phyloP scores from a whole-genome alignment of 1,140 invertebrate genomes.

The Paraescarpia echinospica region DNA sequence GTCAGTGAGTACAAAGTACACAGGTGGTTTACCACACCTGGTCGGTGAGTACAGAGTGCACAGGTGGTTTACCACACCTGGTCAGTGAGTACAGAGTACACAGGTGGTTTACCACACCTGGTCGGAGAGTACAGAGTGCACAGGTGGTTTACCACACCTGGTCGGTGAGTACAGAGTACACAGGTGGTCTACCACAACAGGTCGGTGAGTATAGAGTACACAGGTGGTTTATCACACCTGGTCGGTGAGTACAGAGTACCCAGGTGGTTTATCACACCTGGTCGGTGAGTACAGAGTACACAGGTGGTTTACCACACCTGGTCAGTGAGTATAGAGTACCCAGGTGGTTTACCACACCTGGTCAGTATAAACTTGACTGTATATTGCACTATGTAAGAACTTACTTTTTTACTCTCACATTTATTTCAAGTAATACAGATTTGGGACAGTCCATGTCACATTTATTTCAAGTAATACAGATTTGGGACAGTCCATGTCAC shows the following conservation, averaged over 20 bases:
- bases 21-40: constrained; percentile 31
- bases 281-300: constrained; percentile 21
- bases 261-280: constrained; percentile 15
- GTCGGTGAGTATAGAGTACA: constrained; percentile 36
- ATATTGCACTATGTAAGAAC: constrained; percentile 18
- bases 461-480: too few species aligned
- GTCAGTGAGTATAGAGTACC: constrained; percentile 39
- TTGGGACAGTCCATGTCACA: too few species aligned
- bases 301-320: constrained; percentile 31
- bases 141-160: constrained; percentile 31
- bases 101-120: constrained; percentile 33
- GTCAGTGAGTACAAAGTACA: constrained; percentile 19
- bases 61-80: constrained; percentile 31
- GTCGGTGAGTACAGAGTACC: constrained; percentile 24
- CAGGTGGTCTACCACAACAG: constrained; percentile 31
- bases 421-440: too few species aligned
- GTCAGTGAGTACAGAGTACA: constrained; percentile 38
- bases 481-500: too few species aligned
- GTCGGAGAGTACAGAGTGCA: constrained; percentile 38
- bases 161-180: constrained; percentile 39
- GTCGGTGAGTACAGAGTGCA: constrained; percentile 39
- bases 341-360: constrained; percentile 31
- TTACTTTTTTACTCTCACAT: too few species aligned
- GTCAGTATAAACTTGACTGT: too few species aligned
- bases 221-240: constrained; percentile 7